phyloP scores from a whole-genome alignment of 1,140 invertebrate genomes.

The Lanistes nyassanus region DNA sequence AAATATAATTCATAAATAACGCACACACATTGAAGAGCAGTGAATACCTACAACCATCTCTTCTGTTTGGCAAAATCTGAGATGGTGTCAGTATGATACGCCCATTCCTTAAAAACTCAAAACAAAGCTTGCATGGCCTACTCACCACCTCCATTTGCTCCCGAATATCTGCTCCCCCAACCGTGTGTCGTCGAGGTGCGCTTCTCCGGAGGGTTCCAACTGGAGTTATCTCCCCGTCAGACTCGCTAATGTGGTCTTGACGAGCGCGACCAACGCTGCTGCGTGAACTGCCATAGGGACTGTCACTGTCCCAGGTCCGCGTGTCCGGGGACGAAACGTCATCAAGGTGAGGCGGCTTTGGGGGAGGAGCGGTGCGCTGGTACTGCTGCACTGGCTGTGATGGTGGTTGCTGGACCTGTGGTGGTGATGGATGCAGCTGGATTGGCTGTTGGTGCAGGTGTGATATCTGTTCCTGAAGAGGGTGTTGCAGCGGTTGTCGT shows the following conservation, averaged over 20 bases:
- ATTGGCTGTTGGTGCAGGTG: not conserved
- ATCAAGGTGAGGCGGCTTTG: not conserved
- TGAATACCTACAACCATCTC: too few species aligned
- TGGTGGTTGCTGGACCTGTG: not conserved
- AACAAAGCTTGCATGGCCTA: constrained; percentile 13
- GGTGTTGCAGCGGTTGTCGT: too few species aligned
- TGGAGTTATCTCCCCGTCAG: constrained; percentile 19
- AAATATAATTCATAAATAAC: too few species aligned
- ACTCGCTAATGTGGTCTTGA: constrained; percentile 4
- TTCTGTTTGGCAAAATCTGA: too few species aligned
- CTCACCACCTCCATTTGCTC: constrained; percentile 2
- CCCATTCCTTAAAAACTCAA: too few species aligned
- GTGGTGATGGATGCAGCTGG: not conserved
- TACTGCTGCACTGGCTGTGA: not conserved
- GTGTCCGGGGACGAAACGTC: constrained; percentile 9
- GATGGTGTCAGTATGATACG: too few species aligned
- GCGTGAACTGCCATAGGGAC: constrained; percentile 9
- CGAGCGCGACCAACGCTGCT: not conserved
- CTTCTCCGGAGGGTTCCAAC: not conserved
- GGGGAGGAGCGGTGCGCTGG: not conserved
- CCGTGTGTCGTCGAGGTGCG: constrained; percentile 28
- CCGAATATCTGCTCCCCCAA: constrained; percentile 21
- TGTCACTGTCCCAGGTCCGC: constrained; percentile 11
- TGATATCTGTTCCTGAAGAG: too few species aligned
- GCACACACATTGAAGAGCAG: too few species aligned